phyloP scores from a whole-genome alignment of 1,140 invertebrate species.

The Drosophila burlai region DNA sequence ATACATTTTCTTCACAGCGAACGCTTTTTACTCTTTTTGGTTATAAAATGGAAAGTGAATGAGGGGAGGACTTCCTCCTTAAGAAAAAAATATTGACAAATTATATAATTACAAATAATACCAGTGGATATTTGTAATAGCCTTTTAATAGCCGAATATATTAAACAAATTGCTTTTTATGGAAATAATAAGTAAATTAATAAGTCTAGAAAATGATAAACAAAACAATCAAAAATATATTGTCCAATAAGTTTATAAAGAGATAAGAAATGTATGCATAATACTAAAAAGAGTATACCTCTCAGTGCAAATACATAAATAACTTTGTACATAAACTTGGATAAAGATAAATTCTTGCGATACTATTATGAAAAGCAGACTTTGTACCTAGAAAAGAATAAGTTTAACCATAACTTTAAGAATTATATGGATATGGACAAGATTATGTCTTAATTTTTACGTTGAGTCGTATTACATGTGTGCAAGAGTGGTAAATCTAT shows the following conservation, averaged over 20 bases:
- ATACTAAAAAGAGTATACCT: background rate
- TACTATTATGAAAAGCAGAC: conserved; percentile 15
- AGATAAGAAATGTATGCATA: background rate
- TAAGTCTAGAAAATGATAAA: background rate
- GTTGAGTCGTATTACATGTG: background rate
- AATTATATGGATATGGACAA: background rate
- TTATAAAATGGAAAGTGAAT: background rate
- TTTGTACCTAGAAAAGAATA: conserved; percentile 3
- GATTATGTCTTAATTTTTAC: background rate
- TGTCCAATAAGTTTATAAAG: background rate
- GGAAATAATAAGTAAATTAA: background rate
- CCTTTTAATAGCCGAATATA: background rate
- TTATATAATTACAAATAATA: background rate
- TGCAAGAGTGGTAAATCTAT: conserved; percentile 7
- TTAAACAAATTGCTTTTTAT: background rate
- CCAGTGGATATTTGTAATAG: background rate
- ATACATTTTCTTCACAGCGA: conserved; percentile 5
- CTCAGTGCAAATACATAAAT: conserved; percentile 15
- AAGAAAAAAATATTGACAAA: background rate
- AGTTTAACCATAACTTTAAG: background rate
- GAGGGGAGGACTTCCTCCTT: too few species aligned
- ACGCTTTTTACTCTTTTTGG: conserved; percentile 19
- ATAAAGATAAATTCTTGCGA: conserved; percentile 13
- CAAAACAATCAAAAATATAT: background rate
- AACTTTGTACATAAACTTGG: conserved; percentile 1